Conservation (phyloP, 2,113 vertebrate genomes). For the Spilogale gracilis region DNA sequence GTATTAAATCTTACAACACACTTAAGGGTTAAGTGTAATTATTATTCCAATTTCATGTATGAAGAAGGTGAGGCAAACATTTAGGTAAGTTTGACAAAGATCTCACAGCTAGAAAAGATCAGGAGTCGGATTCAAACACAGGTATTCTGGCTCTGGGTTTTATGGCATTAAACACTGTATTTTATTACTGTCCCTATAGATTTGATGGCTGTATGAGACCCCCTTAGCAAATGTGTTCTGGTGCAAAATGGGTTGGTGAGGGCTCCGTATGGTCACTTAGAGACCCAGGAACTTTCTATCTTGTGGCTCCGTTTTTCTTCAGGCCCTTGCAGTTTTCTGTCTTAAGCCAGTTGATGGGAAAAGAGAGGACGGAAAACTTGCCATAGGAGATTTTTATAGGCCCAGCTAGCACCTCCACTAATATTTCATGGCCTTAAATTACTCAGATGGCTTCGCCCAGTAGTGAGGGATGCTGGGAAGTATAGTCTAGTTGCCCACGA, state of each 20-base stretch:
- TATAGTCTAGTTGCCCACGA: neutral
- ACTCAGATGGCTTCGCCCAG: neutral
- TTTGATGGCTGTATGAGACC: neutral
- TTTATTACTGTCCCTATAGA: neutral
- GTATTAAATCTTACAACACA: neutral
- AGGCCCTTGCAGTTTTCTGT: neutral
- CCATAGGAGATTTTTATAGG: neutral
- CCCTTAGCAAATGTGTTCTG: neutral
- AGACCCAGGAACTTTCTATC: neutral
- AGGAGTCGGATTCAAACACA: neutral
- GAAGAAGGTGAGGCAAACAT: neutral
- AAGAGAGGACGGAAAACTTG: neutral
- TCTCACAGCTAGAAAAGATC: neutral
- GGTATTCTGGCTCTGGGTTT: neutral
- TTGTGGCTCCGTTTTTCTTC: neutral
- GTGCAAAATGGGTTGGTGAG: neutral
- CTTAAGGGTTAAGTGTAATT: neutral
- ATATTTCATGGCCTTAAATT: neutral
- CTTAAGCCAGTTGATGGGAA: neutral
- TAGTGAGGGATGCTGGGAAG: neutral
- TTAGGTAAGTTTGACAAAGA: neutral
- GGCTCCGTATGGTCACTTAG: neutral
- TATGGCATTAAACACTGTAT: neutral
- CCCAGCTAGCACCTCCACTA: neutral
- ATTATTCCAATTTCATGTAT: neutral